phyloP scores from a whole-genome alignment of 2,113 vertebrate species.

The Antidorcas marsupialis region DNA sequence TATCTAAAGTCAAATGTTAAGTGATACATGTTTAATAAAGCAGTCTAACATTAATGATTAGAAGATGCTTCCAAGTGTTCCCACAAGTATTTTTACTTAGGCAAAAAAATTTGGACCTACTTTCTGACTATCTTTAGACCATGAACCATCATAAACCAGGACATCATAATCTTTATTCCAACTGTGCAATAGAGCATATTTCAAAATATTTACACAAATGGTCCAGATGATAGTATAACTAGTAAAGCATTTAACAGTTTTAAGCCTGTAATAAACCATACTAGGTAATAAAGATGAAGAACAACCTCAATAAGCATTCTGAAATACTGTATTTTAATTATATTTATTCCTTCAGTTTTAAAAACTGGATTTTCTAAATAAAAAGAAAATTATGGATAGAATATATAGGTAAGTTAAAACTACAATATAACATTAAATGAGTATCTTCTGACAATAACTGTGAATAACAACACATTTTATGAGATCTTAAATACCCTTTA shows the following conservation, averaged over 20 bases:
- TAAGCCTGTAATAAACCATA: not conserved
- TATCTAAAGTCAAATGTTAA: constrained; percentile 45
- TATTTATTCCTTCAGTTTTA: not conserved
- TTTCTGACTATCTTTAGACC: not conserved
- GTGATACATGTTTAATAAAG: constrained; percentile 34
- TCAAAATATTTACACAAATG: not conserved
- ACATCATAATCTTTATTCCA: not conserved
- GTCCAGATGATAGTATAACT: not conserved
- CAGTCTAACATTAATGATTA: not conserved
- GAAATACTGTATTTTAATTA: not conserved
- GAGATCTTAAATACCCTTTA: not conserved
- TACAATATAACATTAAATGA: not conserved
- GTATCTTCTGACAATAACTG: not conserved
- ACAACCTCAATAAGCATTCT: not conserved
- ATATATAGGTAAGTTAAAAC: not conserved
- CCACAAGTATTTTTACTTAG: not conserved
- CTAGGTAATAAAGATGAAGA: not conserved
- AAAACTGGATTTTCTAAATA: constrained; percentile 11
- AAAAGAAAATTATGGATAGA: not conserved
- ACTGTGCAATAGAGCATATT: not conserved
- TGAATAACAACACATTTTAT: not conserved
- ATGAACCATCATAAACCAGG: not conserved
- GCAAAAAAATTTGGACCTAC: not conserved
- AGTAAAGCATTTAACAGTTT: not conserved
- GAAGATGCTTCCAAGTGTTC: not conserved